phyloP scores from a whole-genome alignment of 1,140 invertebrate genomes.

The Neotoxoptera formosana region DNA sequence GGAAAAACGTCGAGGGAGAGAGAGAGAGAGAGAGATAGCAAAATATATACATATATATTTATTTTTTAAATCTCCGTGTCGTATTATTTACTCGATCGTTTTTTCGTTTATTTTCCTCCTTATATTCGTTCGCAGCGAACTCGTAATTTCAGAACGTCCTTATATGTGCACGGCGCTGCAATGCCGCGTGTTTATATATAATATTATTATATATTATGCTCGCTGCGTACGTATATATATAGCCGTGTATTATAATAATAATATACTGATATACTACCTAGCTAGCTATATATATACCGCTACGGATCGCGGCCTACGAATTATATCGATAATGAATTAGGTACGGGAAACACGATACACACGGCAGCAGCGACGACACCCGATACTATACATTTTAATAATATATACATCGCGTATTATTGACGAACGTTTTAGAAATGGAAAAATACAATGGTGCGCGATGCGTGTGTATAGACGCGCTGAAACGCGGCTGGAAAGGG shows the following conservation, averaged over 20 bases:
- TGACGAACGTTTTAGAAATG: constrained; percentile 11
- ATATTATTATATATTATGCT: not conserved
- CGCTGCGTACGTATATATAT: not conserved
- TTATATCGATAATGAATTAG: constrained; percentile 10
- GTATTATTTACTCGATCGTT: not conserved
- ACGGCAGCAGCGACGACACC: not conserved
- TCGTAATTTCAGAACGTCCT: not conserved
- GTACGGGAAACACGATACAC: not conserved
- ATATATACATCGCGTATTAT: not conserved
- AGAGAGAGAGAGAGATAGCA: not conserved
- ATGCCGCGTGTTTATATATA: not conserved
- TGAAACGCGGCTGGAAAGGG: not conserved
- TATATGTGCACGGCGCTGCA: not conserved
- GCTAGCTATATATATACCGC: too few species aligned
- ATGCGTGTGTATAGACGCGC: too few species aligned
- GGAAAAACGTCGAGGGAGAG: not conserved
- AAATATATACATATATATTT: not conserved
- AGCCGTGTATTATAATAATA: not conserved
- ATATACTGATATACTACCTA: not conserved
- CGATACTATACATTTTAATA: constrained; percentile 21
- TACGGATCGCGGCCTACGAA: not conserved
- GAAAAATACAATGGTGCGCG: not conserved
- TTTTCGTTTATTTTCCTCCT: not conserved
- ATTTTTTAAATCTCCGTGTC: not conserved
- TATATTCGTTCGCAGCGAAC: not conserved